Evolutionary conservation across 2,797 vertebrate genomes (phyloP).

Genomic region (Clarias platycephalus): DNA sequence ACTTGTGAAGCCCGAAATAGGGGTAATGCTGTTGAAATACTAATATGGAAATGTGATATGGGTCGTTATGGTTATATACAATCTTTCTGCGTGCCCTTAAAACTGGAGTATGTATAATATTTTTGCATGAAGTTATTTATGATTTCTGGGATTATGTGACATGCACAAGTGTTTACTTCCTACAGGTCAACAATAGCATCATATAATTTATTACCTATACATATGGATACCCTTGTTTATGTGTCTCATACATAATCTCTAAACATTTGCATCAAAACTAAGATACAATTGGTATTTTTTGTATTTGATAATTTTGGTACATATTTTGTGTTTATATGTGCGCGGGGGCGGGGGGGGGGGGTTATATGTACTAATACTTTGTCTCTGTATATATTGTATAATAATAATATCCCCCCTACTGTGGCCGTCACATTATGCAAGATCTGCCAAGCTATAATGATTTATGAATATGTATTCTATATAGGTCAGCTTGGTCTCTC

Average conservation of each 20-base stretch:
- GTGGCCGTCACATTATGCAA: conserved; percentile 27
- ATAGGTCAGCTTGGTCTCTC: conserved; percentile 26
- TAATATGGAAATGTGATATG: neutral
- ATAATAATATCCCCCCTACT: neutral
- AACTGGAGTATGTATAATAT: conserved; percentile 19
- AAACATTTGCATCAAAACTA: neutral
- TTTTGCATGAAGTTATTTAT: conserved; percentile 36
- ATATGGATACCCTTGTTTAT: neutral
- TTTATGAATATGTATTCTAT: conserved; percentile 49
- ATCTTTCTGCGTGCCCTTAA: neutral
- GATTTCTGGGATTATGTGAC: conserved; percentile 15
- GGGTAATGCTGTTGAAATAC: conserved; percentile 3
- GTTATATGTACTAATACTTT: conserved; percentile 21
- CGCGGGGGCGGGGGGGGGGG: neutral
- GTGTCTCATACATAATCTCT: conserved; percentile 7
- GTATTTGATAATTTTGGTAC: neutral
- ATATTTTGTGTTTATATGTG: neutral
- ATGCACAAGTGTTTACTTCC: neutral
- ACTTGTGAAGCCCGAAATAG: neutral
- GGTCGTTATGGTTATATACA: neutral
- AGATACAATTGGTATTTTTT: conserved; percentile 22
- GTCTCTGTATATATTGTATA: conserved; percentile 13
- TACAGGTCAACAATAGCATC: neutral
- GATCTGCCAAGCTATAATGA: conserved; percentile 36
- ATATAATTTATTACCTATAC: neutral